These are phyloP conservation scores for Rhizomys pruinosus DNA, from an alignment of 2,113 vertebrate species.

Conservation along the genomic window DNA sequence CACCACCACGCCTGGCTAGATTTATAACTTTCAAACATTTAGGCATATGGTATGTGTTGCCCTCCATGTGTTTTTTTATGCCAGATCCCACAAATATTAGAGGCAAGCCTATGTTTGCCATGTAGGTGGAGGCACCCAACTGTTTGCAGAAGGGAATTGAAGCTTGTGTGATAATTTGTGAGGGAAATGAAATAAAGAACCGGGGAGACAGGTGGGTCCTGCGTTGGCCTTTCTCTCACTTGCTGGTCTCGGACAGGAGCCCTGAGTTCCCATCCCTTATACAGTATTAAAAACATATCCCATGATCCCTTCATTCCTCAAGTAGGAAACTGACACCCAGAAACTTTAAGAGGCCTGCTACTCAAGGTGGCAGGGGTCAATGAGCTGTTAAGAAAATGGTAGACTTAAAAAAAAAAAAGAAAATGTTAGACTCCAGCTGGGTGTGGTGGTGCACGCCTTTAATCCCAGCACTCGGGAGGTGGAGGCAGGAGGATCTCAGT, in stretches of 20 bases:
- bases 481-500: no score
- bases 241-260: neutral
- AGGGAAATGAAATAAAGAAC: neutral
- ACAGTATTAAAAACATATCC: no score
- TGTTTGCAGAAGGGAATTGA: conserved; percentile 5
- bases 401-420: no score
- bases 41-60: neutral
- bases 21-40: conserved; percentile 50
- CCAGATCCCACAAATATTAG: neutral
- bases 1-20: neutral
- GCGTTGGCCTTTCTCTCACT: neutral
- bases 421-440: no score
- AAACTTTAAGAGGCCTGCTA: neutral
- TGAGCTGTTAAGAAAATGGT: no score
- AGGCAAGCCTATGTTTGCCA: neutral
- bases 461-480: no score
- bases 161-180: neutral
- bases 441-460: no score
- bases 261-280: neutral
- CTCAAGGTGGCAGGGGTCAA: neutral
- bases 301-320: neutral
- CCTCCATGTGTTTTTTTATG: neutral
- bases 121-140: neutral
- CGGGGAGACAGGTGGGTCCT: neutral
- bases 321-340: neutral